These are phyloP conservation scores for Montipora efflorescens DNA, from an alignment of 64 coral and sea anemone genomes.

Conservation along the genomic window DNA sequence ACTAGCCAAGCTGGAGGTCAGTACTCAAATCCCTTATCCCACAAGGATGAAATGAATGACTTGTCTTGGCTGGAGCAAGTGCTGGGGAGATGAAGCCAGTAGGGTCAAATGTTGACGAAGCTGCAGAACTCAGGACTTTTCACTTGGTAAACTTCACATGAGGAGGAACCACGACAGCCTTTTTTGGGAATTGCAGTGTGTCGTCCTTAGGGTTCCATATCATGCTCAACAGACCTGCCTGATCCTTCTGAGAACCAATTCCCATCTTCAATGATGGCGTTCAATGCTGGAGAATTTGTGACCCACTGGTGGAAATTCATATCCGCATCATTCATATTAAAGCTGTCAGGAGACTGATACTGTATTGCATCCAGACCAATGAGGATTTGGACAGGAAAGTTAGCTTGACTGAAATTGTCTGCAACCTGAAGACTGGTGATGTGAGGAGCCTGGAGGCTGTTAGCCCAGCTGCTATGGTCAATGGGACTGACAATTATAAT, in stretches of 20 bases:
- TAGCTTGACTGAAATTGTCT: constrained; percentile 44
- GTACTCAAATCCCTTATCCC: constrained; percentile 55
- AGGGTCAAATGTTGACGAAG: constrained; percentile 61
- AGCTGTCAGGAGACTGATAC: constrained; percentile 21
- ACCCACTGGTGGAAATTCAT: constrained; percentile 72
- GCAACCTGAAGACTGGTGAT: constrained; percentile 4
- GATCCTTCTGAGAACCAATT: constrained; percentile 47
- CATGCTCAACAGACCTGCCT: constrained; percentile 29
- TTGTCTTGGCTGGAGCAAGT: constrained; percentile 31
- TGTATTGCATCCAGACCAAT: constrained; percentile 61
- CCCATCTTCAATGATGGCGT: constrained; percentile 5
- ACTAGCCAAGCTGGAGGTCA: too few relatives aligned
- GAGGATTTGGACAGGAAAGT: constrained; percentile 16
- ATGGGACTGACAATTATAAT: constrained; percentile 36
- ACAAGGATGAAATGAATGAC: constrained; percentile 36
- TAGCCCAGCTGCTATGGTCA: constrained; percentile 18
- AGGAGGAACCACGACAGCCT: constrained; percentile 29
- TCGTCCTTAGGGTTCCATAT: constrained; percentile 52
- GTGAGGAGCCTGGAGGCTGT: constrained; percentile 35
- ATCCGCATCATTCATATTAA: constrained; percentile 28
- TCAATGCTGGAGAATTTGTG: constrained; percentile 11
- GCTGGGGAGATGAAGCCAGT: constrained; percentile 52
- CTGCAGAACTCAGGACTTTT: constrained; percentile 44
- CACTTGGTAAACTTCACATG: constrained; percentile 49
- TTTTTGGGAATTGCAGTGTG: constrained; percentile 43